Evolutionary conservation across 1,140 invertebrate genomes (phyloP), one percentile per base, ranked within the genome.

Genomic region (Scaptomyza graminum): DNA sequence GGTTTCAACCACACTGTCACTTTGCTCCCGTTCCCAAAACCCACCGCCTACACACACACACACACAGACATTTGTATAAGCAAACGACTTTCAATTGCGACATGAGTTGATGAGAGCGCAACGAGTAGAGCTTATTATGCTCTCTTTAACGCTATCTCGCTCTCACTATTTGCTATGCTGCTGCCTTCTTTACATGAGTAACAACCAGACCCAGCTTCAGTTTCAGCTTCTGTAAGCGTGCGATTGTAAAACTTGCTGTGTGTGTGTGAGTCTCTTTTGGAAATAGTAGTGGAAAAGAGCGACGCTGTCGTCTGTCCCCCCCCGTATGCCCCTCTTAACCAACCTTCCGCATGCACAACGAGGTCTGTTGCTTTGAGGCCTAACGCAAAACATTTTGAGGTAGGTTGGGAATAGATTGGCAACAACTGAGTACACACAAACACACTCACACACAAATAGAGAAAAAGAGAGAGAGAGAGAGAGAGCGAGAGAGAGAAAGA

Each of bases 391-490:
- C 87, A 77, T 83, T 85, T 91, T 91, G 90, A 91, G 90, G 90
- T 91, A 91, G 90, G 90, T 91, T 91, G 90, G 90, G 90, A 91
- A 90, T 90, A 88, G 83, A 88, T 88, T 88, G 83, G 79, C 83
- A 88, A 83, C 83, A 88, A 79, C 79, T 70, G 75, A 52, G 76
- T 73, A 60, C 64, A 83, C 76, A 79, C 65, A 80, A 68, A 84
- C 72, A 82, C 47, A 62, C 49, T 61, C 43, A 63, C 44, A 57
- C 55, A 70, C 13, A 59, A 18, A 59, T 50, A 47, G 46, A 57
- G 49, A 52, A 13, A 43, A 50, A 39, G 28, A 12, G 62, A 25
- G 12, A 28, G 56, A 34, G 25, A 8, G 47, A 54, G 16, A 28
- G 6, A 49, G 59, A 25, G 59, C 5, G 46, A 13, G 59, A 11